A percentile compares a stretch with the other conserved stretches of the same genome.
Conservation (phyloP, 2,797 vertebrate species). For the Onychomys arenicola region DNA sequence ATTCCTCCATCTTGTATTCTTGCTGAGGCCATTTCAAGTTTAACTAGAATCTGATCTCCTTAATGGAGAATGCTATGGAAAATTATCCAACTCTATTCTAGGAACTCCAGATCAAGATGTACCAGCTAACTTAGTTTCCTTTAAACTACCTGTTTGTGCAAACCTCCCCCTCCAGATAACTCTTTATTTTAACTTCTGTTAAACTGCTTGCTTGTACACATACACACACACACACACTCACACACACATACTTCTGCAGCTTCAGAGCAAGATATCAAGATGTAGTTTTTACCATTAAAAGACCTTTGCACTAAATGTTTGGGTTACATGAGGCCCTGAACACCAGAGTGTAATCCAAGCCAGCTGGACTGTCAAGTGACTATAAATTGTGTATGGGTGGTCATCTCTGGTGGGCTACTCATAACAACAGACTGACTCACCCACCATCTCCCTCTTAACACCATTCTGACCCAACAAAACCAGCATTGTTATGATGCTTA, state of each 20-base stretch:
- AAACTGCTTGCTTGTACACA: not conserved
- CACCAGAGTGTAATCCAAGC: not conserved
- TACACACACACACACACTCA: not conserved
- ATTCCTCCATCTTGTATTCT: not conserved
- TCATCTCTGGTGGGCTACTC: too few species aligned
- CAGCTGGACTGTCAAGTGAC: not conserved
- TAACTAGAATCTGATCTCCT: not conserved
- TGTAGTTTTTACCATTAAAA: not conserved
- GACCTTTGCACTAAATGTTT: not conserved
- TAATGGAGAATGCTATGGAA: not conserved
- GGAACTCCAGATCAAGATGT: not conserved
- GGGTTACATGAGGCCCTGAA: not conserved
- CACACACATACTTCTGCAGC: not conserved
- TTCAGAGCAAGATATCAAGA: not conserved
- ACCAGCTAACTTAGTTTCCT: not conserved
- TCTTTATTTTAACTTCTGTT: not conserved
- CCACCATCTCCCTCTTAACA: conserved; percentile 36
- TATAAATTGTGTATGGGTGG: not conserved
- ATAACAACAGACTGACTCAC: not conserved
- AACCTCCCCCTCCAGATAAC: not conserved
- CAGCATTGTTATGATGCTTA: conserved; percentile 40
- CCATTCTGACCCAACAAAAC: not conserved
- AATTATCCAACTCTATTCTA: not conserved
- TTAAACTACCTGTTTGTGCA: not conserved
- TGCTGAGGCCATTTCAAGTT: not conserved